Conservation (phyloP, 2,888 invertebrate genomes). For the Meghimatium bilineatum region DNA sequence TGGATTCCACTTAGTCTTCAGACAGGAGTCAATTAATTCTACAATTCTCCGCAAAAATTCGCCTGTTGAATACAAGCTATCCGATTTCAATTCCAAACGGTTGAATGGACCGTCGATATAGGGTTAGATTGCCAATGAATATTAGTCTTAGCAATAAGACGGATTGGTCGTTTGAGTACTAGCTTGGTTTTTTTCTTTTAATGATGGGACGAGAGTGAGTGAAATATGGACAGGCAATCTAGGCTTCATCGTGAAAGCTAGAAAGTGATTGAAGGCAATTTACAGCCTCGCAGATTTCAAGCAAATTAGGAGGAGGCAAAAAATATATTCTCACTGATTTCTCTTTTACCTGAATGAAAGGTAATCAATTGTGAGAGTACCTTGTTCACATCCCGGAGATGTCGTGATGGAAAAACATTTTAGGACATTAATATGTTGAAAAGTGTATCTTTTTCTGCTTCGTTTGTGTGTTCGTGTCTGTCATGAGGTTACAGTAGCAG, state of each 20-base stretch:
- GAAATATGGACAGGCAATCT: conserved; percentile 15
- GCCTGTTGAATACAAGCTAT: conserved; percentile 40
- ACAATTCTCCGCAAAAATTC: conserved; percentile 40
- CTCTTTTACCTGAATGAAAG: conserved; percentile 29
- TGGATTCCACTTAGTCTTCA: conserved; percentile 46
- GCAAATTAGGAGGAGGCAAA: not conserved
- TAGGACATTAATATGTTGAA: not conserved
- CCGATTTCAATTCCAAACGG: conserved; percentile 41
- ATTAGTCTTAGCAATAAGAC: conserved; percentile 7
- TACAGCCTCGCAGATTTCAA: conserved; percentile 9
- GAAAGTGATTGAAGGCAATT: conserved; percentile 24
- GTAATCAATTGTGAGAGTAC: conserved; percentile 29
- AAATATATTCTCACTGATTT: conserved; percentile 20
- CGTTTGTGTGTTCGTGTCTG: too few species aligned
- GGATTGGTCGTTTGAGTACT: not conserved
- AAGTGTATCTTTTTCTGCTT: not conserved
- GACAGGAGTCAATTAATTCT: conserved; percentile 49
- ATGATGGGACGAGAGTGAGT: not conserved
- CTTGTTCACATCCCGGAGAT: conserved; percentile 28
- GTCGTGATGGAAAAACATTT: not conserved
- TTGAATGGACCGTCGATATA: not conserved
- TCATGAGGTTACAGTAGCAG: too few species aligned
- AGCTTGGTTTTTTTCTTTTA: not conserved
- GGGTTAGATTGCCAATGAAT: not conserved
- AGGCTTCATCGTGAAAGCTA: not conserved